Evolutionary conservation across 2,113 vertebrate genomes (phyloP).

Genomic region (Paramormyrops kingsleyae): DNA sequence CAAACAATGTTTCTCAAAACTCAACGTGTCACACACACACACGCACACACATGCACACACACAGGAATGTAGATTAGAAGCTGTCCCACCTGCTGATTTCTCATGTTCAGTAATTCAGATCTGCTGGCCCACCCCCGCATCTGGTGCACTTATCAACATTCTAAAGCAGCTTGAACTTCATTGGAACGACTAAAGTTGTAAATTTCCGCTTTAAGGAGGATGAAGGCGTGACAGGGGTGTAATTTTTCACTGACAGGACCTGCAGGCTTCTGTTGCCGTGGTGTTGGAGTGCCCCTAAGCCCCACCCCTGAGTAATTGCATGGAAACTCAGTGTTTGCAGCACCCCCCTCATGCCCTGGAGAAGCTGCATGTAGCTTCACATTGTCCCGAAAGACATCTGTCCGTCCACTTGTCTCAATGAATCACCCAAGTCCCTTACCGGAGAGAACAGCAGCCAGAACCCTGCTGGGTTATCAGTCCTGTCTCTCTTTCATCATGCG

Average conservation of each 20-base stretch:
- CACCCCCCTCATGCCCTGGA: neutral
- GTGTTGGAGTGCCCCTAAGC: neutral
- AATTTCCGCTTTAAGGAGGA: neutral
- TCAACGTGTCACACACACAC: neutral
- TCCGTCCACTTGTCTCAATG: neutral
- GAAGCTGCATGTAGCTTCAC: neutral
- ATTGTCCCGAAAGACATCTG: neutral
- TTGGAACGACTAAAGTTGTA: neutral
- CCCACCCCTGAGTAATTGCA: neutral
- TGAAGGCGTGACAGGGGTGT: neutral
- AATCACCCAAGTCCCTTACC: neutral
- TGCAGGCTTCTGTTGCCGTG: neutral
- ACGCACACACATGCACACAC: neutral
- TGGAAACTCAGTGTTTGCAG: neutral
- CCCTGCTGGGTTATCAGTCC: neutral
- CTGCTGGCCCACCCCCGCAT: neutral
- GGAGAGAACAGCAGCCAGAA: neutral
- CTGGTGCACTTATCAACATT: neutral
- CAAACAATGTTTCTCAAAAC: neutral
- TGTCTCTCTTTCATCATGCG: neutral
- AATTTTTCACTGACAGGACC: neutral
- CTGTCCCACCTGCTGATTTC: neutral
- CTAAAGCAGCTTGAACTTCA: neutral
- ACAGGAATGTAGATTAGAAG: neutral
- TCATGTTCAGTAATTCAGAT: neutral